Percentiles rank a stretch among this genome's conserved stretches.
Conservation (phyloP, 2,113 vertebrate genomes). For the Psittacula cyanocephala region DNA sequence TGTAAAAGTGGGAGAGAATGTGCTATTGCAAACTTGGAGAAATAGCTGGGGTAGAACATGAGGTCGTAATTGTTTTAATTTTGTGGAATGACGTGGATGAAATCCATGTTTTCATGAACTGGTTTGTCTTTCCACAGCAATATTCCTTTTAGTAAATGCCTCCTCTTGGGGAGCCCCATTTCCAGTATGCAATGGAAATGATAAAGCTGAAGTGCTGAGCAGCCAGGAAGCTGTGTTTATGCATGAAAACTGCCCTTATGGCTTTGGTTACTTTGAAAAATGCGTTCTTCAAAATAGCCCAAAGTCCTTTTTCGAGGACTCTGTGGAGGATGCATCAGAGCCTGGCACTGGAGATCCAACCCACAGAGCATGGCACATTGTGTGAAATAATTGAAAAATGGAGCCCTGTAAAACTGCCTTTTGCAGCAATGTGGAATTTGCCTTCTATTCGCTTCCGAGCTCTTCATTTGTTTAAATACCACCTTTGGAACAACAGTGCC, state of each 20-base stretch:
- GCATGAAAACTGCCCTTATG: not conserved
- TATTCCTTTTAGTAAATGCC: not conserved
- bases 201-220: not conserved
- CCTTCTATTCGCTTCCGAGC: conserved; percentile 21
- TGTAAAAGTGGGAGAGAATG: not conserved
- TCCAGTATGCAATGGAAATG: not conserved
- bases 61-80: not conserved
- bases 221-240: not conserved
- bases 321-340: not conserved
- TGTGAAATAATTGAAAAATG: not conserved
- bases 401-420: not conserved
- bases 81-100: not conserved
- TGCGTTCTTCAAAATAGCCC: not conserved
- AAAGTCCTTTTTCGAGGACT: not conserved
- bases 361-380: not conserved
- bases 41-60: not conserved
- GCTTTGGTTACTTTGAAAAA: not conserved
- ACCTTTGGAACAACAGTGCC: not conserved
- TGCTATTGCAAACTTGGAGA: not conserved
- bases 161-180: not conserved
- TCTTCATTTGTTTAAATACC: conserved; percentile 14
- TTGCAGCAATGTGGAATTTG: not conserved
- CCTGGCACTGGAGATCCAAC: not conserved
- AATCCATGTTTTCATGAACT: not conserved
- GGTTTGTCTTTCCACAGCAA: not conserved